Evolutionary conservation across 2,113 vertebrate species (phyloP).

Genomic region (Paramisgurnus dabryanus): DNA sequence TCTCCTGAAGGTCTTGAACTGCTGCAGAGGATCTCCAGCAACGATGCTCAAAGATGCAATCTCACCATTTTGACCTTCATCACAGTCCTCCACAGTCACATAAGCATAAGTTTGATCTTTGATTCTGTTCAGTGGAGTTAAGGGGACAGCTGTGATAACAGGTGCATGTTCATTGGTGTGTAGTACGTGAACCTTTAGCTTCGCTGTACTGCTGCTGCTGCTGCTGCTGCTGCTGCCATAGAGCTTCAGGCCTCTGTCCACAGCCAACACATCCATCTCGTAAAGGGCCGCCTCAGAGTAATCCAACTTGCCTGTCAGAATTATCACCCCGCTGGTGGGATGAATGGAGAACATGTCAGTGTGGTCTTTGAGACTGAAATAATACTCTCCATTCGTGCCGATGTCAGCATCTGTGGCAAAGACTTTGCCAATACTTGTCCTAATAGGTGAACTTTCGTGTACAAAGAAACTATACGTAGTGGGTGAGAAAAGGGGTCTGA

Average conservation of each 20-base stretch:
- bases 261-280: constrained; percentile 82
- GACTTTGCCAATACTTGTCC: constrained; percentile 80
- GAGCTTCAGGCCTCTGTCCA: constrained; percentile 82
- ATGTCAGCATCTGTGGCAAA: constrained; percentile 85
- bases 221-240: constrained; percentile 82
- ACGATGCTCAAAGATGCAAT: constrained; percentile 81
- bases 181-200: constrained; percentile 75
- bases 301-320: constrained; percentile 80
- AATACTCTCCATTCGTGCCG: constrained; percentile 85
- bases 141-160: constrained; percentile 68
- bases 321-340: constrained; percentile 80
- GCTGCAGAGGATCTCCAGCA: constrained; percentile 77
- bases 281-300: constrained; percentile 71
- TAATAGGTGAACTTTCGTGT: constrained; percentile 79
- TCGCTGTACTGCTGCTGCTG: constrained; percentile 74
- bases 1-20: constrained; percentile 76
- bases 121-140: constrained; percentile 71
- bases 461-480: constrained; percentile 82
- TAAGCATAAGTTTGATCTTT: constrained; percentile 75
- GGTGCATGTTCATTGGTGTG: constrained; percentile 79
- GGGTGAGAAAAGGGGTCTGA: constrained; percentile 84
- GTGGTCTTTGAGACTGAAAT: constrained; percentile 84
- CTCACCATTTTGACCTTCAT: constrained; percentile 79
- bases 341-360: constrained; percentile 84
- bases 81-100: constrained; percentile 78